Evolutionary conservation across 1,140 invertebrate genomes (phyloP), one percentile per base, ranked within the genome.

Genomic region (Tetranychus cinnabarinus): DNA sequence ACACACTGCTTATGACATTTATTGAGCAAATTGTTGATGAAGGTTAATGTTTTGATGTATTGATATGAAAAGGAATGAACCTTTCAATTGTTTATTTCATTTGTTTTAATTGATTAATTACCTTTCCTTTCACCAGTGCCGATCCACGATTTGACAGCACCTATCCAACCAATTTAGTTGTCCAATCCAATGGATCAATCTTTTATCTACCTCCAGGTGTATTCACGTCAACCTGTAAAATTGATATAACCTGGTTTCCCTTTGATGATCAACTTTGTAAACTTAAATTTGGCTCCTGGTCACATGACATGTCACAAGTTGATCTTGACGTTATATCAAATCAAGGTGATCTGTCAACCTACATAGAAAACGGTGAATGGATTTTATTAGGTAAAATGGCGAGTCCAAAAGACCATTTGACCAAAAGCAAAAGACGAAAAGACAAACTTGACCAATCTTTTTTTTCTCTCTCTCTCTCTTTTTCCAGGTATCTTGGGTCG

Each of bases 201-300:
- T 79, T 88, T 63, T 97, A 95, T 79, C 86, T 97, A 69, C 93
- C 93, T 65, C 93, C 93, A 59, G 90, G 88, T 67, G 97, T 98
- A 75, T 97, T 97, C 78, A 96, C 95, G 75, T 95, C 89, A 76
- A 96, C 91, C 67, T 98, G 95, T 78, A 90, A 93, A 76, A 98
- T 99, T 71, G 91, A 98, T 77, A 97, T 98, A 75, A 95, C 88
- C 64, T 97, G 91, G 89, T 97, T 97, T 77, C 93, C 93, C 57
- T 97, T 97, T 76, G 95, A 97, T 75, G 91, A 97, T 75, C 93
- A 97, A 77, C 82, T 83, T 68, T 98, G 91, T 76, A 84, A 90
- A 71, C 87, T 97, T 82, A 97, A 95, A 75, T 96, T 96, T 72
- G 90, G 90, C 70, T 92, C 88, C 67, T 96, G 90, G 90, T 93